phyloP scores from a whole-genome alignment of 2,888 invertebrate genomes.

The Amphipoea lucens region DNA sequence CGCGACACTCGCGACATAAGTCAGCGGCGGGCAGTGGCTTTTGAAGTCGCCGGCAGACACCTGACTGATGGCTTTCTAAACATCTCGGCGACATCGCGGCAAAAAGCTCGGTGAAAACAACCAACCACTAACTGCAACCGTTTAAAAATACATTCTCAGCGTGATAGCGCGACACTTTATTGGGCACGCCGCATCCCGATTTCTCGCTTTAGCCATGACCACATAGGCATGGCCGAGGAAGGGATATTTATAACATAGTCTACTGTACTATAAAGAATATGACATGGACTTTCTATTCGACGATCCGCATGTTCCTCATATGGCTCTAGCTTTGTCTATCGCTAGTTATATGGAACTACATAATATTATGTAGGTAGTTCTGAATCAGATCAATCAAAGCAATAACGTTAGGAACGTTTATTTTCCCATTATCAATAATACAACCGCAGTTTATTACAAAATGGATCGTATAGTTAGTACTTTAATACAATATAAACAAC shows the following conservation, averaged over 20 bases:
- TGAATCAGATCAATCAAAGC: conserved; percentile 54
- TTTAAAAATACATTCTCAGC: conserved; percentile 83
- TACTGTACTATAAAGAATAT: conserved; percentile 36
- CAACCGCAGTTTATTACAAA: conserved; percentile 34
- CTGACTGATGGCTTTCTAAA: conserved; percentile 89
- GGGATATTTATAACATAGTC: conserved; percentile 56
- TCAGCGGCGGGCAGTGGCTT: conserved; percentile 72
- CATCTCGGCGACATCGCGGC: conserved; percentile 80
- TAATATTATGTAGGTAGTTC: conserved; percentile 26
- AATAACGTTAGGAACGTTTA: conserved; percentile 50
- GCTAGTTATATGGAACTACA: neutral
- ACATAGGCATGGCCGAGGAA: conserved; percentile 51
- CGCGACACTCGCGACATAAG: conserved; percentile 77
- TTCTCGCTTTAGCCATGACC: conserved; percentile 68
- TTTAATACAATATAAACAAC: conserved; percentile 34
- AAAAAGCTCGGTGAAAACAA: conserved; percentile 87
- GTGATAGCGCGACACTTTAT: conserved; percentile 73
- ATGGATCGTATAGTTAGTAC: conserved; percentile 11
- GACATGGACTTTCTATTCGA: conserved; percentile 35
- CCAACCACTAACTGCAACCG: conserved; percentile 82
- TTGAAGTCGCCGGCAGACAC: conserved; percentile 85
- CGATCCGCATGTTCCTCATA: neutral
- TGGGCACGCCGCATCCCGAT: conserved; percentile 69
- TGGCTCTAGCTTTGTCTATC: conserved; percentile 7
- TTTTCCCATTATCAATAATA: conserved; percentile 47